Evolutionary conservation across 1,140 invertebrate genomes (phyloP).

Genomic region (Aphaenogaster floridana): DNA sequence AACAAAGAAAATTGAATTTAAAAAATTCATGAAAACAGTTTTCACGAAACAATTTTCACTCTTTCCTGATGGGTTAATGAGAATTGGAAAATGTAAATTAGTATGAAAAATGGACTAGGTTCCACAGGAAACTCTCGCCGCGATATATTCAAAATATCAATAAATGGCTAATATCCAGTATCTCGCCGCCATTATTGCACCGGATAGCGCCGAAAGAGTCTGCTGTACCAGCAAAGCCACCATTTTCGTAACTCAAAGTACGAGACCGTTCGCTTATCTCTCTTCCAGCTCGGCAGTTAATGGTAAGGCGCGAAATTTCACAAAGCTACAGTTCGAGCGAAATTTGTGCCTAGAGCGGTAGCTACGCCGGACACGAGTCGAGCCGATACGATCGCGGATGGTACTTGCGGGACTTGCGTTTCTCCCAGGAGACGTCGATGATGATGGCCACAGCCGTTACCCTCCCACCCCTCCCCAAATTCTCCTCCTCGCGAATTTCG

Average conservation of each 20-base stretch:
- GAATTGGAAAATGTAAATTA: not conserved
- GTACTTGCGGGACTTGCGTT: conserved; percentile 25
- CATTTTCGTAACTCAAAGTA: conserved; percentile 50
- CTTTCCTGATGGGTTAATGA: not conserved
- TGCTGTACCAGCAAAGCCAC: not conserved
- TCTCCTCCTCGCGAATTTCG: conserved; percentile 70
- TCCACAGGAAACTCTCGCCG: not conserved
- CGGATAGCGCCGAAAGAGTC: conserved; percentile 38
- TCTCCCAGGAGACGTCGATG: conserved; percentile 58
- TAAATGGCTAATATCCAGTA: conserved; percentile 13
- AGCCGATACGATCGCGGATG: conserved; percentile 54
- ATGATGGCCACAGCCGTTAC: conserved; percentile 45
- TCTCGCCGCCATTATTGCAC: not conserved
- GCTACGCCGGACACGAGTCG: not conserved
- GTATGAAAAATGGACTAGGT: not conserved
- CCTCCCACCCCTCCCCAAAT: conserved; percentile 26
- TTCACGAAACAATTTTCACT: not conserved
- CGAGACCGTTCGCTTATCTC: conserved; percentile 46
- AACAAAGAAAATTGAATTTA: not conserved
- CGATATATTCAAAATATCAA: conserved; percentile 30
- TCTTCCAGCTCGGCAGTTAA: conserved; percentile 57
- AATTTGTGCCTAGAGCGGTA: conserved; percentile 26
- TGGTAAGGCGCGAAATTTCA: conserved; percentile 61
- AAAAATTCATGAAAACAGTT: not conserved
- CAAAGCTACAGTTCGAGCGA: conserved; percentile 19